Percentiles rank a stretch among this genome's conserved stretches.
These are phyloP conservation scores for Dasypus novemcinctus DNA, from an alignment of 2,113 vertebrate genomes.

Conservation along the genomic window DNA sequence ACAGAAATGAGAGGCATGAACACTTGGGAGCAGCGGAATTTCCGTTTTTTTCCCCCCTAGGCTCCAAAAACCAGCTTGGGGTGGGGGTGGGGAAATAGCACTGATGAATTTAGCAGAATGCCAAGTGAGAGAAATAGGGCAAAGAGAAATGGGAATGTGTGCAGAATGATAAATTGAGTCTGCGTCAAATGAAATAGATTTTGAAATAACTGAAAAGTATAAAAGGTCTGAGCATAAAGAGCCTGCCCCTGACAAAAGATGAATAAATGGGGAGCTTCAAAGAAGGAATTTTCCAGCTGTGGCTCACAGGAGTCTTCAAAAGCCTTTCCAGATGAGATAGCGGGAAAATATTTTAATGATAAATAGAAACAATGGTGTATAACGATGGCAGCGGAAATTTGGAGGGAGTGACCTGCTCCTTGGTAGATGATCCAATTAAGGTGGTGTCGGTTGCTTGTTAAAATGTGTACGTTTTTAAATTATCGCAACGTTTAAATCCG, in stretches of 20 bases:
- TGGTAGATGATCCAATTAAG: background rate
- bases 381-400: background rate
- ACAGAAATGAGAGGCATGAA: background rate
- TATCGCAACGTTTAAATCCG: background rate
- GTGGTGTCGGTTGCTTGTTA: background rate
- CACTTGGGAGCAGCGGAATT: background rate
- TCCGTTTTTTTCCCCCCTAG: background rate
- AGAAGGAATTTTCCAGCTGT: slow-evolving; percentile 72
- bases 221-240: slow-evolving; percentile 65
- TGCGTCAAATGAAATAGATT: slow-evolving; percentile 63
- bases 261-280: slow-evolving; percentile 74
- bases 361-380: slow-evolving; percentile 61
- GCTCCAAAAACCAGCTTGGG: background rate
- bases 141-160: slow-evolving; percentile 15
- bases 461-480: background rate
- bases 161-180: slow-evolving; percentile 66
- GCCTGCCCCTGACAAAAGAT: slow-evolving; percentile 72
- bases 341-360: slow-evolving; percentile 49
- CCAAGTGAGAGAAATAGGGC: slow-evolving; percentile 19
- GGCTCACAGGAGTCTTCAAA: slow-evolving; percentile 66
- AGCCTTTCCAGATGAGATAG: slow-evolving; percentile 76
- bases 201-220: slow-evolving; percentile 72
- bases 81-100: background rate
- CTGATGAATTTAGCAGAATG: slow-evolving; percentile 62
- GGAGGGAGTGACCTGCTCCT: background rate